phyloP scores from a whole-genome alignment of 1,140 invertebrate genomes.

The Argopecten irradians region DNA sequence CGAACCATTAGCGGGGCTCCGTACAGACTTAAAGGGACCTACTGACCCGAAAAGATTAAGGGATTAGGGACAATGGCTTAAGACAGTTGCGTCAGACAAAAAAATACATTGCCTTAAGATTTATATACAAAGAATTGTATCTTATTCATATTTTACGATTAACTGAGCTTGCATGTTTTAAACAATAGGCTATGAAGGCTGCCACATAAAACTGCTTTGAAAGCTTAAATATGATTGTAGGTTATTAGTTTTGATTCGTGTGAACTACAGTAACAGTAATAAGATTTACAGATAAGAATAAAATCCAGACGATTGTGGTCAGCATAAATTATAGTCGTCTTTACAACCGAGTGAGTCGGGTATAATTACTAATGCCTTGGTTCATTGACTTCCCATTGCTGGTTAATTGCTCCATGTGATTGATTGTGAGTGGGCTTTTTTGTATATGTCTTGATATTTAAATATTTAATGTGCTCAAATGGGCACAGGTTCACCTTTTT shows the following conservation, averaged over 20 bases:
- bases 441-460: no score
- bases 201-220: not conserved
- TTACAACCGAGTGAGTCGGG: not conserved
- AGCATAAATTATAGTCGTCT: no score
- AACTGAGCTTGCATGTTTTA: slow-evolving; percentile 10
- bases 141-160: not conserved
- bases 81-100: not conserved
- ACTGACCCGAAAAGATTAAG: not conserved
- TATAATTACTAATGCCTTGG: not conserved
- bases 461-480: not conserved
- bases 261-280: not conserved
- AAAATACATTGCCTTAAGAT: not conserved
- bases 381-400: not conserved
- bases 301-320: not conserved
- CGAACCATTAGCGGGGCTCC: not conserved
- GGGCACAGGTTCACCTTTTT: not conserved
- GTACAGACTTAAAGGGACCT: not conserved
- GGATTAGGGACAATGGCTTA: not conserved
- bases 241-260: not conserved
- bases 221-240: not conserved
- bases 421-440: not conserved
- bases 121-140: not conserved
- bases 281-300: not conserved
- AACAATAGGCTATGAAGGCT: not conserved
- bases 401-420: not conserved